A percentile compares a stretch with the other conserved stretches of the same genome.
phyloP scores from a whole-genome alignment of 1,140 invertebrate species.

The Trichonephila inaurata region DNA sequence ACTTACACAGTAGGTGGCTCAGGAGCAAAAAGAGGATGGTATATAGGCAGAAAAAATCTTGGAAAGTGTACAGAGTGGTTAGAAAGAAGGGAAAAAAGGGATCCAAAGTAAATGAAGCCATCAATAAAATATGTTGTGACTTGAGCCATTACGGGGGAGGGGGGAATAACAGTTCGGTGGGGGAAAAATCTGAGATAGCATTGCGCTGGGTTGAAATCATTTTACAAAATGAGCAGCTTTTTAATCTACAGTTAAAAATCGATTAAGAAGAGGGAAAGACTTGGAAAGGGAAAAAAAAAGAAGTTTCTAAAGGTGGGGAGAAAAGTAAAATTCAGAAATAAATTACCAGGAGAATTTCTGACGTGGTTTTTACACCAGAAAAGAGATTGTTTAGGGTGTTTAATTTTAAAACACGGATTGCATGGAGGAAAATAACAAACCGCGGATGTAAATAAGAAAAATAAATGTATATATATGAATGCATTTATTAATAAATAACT shows the following conservation, averaged over 20 bases:
- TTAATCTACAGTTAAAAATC: conserved; percentile 71
- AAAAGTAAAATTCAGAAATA: conserved; percentile 65
- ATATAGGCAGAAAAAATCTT: background rate
- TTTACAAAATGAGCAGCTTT: conserved; percentile 55
- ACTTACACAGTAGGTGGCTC: background rate
- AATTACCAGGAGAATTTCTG: conserved; percentile 42
- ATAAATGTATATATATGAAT: background rate
- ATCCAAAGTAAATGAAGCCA: conserved; percentile 60
- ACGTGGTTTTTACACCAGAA: conserved; percentile 25
- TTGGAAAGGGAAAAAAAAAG: background rate
- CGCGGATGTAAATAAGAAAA: conserved; percentile 5
- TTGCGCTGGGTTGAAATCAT: background rate
- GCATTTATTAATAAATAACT: background rate
- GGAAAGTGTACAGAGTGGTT: background rate
- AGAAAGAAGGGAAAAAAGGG: background rate
- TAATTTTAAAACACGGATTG: conserved; percentile 55
- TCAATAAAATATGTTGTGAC: conserved; percentile 62
- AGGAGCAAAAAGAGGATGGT: background rate
- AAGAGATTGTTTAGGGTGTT: conserved; percentile 65
- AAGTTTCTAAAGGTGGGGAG: background rate
- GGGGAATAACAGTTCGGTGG: background rate
- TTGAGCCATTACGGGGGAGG: conserved; percentile 18
- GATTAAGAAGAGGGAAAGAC: conserved; percentile 50
- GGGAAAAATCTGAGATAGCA: background rate
- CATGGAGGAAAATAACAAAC: conserved; percentile 19